These are phyloP conservation scores for Petrolisthes manimaculis DNA, from an alignment of 2,888 invertebrate genomes.

Conservation along the genomic window DNA sequence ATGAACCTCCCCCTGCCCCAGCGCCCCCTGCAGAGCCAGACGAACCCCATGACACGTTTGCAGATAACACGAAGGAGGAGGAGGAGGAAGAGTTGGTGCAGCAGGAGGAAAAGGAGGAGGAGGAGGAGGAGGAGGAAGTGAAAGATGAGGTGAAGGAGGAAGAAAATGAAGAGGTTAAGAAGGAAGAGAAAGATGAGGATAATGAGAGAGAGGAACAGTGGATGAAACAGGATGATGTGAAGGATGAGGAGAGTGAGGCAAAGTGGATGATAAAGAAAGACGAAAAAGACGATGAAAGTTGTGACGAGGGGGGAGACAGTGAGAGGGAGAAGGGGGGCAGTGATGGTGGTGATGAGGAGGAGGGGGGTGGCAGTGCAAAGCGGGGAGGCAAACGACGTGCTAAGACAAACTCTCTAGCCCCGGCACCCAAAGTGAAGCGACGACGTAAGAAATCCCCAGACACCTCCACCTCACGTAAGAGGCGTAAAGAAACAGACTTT, in stretches of 20 bases:
- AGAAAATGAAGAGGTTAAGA: neutral
- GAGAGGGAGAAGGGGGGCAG: constrained; percentile 10
- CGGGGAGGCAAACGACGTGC: constrained; percentile 18
- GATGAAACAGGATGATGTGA: neutral
- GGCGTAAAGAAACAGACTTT: neutral
- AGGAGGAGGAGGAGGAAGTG: neutral
- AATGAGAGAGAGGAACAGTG: neutral
- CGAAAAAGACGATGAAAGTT: neutral
- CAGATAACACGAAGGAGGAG: neutral
- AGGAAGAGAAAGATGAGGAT: neutral
- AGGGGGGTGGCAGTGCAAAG: neutral
- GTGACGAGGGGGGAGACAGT: neutral
- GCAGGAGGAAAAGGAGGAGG: constrained; percentile 11
- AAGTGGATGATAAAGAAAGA: neutral
- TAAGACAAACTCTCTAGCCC: constrained; percentile 30
- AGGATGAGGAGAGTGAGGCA: neutral
- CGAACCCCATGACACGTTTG: neutral
- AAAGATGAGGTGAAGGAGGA: neutral
- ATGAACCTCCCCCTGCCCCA: neutral
- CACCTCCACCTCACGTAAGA: neutral
- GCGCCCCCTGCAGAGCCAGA: neutral
- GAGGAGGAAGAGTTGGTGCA: constrained; percentile 9
- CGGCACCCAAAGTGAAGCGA: constrained; percentile 59
- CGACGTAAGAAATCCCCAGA: constrained; percentile 15
- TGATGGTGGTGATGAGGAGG: constrained; percentile 41